These are phyloP conservation scores for Lepidostoma basale DNA, from an alignment of 1,140 invertebrate species.

Conservation along the genomic window DNA sequence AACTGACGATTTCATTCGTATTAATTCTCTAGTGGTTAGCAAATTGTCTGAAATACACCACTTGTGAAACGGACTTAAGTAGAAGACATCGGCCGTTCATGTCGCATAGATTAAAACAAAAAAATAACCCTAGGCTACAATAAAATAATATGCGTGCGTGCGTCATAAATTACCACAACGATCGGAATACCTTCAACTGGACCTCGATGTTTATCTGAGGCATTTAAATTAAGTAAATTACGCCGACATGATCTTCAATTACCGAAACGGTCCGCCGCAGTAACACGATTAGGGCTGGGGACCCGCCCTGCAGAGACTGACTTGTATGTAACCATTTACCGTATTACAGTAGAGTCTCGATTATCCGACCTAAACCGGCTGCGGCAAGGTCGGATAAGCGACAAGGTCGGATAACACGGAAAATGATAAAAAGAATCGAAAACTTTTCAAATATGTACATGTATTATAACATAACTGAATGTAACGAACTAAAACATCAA, in stretches of 20 bases:
- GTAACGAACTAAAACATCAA: too few species aligned
- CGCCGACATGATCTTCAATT: constrained; percentile 46
- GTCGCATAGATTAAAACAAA: constrained; percentile 22
- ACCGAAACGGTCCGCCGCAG: constrained; percentile 31
- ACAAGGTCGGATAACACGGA: too few species aligned
- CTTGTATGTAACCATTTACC: too few species aligned
- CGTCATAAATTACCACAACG: constrained; percentile 38
- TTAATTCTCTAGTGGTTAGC: too few species aligned
- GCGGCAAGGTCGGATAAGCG: too few species aligned
- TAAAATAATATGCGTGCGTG: constrained; percentile 27
- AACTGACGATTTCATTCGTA: too few species aligned
- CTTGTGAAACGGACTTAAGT: not conserved
- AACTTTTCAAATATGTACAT: too few species aligned
- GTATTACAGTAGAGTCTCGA: too few species aligned
- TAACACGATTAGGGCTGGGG: constrained; percentile 41
- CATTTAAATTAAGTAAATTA: constrained; percentile 46
- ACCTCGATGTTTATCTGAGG: constrained; percentile 38
- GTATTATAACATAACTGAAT: too few species aligned
- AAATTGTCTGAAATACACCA: too few species aligned
- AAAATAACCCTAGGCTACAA: constrained; percentile 17
- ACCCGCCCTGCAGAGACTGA: constrained; percentile 26
- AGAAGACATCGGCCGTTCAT: constrained; percentile 1
- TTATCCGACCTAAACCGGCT: too few species aligned
- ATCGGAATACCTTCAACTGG: constrained; percentile 29
- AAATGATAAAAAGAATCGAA: too few species aligned